Base-by-base conservation (phyloP, 1,140 invertebrate genomes). In the Pectinophora gossypiella region DNA sequence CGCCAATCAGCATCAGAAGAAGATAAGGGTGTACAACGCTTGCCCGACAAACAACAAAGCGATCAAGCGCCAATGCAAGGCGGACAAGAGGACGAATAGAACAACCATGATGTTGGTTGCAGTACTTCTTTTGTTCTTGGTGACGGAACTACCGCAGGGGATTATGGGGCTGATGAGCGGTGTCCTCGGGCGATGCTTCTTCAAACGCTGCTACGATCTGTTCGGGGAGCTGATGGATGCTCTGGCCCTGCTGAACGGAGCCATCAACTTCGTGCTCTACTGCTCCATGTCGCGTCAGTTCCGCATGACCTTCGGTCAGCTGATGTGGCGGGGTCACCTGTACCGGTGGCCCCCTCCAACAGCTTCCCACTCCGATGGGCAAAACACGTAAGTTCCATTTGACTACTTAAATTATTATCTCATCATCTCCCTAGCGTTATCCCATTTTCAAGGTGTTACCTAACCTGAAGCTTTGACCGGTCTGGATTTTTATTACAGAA, bases 281-380 rank as follows among this genome's bases (percentile, higher is more conserved):
- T 98, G 97, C 63, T 93, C 94, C 19, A 99, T 98, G 97, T 97
- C 95, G 45, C 89, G 94, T 47, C 96, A 98, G 89, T 98, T 98
- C 80, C 90, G 97, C 12, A 91, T 92, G 49, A 97, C 95, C 1
- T 98, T 97, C 76, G 91, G 92, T 3, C 91, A 93, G 54, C 75
- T 97, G 21, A 95, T 97, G 76, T 84, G 82, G 74, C 85, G 85
- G 59, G 89, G 72, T 55, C 90, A 67, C 62, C 86, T 75, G 59
- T 89, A 76, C 48, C 51, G 82, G 81, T 76, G 71, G 76, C 74
- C 74, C 0, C 72, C 77, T 46, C 72, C 78, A 23, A 63, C 63
- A 1, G 59, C 64, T 0, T 82, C 82, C 4, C 69, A 85, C 48
- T 85, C 82, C 13, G 82, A 85, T 54, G 72, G 66, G n/a, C 64